Base-by-base conservation (phyloP, 2,797 vertebrate species). In the Amphiprion clarkii region DNA sequence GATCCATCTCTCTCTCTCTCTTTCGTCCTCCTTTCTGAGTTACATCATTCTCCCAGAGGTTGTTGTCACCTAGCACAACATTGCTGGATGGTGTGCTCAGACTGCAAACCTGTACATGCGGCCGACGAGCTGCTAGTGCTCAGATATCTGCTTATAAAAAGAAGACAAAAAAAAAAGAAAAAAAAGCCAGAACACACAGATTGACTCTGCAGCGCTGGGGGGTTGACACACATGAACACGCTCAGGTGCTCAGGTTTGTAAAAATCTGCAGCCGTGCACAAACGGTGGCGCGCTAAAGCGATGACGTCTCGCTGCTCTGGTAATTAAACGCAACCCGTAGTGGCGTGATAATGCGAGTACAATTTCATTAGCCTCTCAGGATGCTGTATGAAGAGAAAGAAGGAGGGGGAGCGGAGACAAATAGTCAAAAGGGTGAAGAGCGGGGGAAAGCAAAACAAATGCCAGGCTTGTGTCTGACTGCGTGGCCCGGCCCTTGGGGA, bases 21-120 rank as follows among this genome's bases (percentile, higher is more conserved):
- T n/a, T 1, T 49, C 48, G 7, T 44, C 53, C 19, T 12, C 58
- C 29, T 54, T 17, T 36, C 21, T 2, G 33, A 1, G 60, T 79
- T 90, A 74, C 82, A 84, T 87, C 76, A 77, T 49, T 64, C 66
- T 78, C 79, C 76, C 81, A 78, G 84, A 85, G 82, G 78, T 79
- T 81, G 73, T 62, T 78, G 85, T 90, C 82, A 82, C 84, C 84
- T 77, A 57, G 73, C 52, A 60, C 60, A 75, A 58, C 75, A 46
- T 57, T 36, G 19, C 84, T 61, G 5, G 78, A 71, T 71, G 79
- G 79, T 80, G 73, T 66, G 71, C 53, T 76, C 64, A 13, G 44
- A 74, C 77, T 84, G 84, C 71, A 72, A 75, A 86, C 74, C 85
- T 40, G 71, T 46, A 51, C 76, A 59, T 4, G 27, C 29, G 10